These are phyloP conservation scores for Drosophila arawakana DNA, from an alignment of 1,140 invertebrate genomes.

Conservation along the genomic window DNA sequence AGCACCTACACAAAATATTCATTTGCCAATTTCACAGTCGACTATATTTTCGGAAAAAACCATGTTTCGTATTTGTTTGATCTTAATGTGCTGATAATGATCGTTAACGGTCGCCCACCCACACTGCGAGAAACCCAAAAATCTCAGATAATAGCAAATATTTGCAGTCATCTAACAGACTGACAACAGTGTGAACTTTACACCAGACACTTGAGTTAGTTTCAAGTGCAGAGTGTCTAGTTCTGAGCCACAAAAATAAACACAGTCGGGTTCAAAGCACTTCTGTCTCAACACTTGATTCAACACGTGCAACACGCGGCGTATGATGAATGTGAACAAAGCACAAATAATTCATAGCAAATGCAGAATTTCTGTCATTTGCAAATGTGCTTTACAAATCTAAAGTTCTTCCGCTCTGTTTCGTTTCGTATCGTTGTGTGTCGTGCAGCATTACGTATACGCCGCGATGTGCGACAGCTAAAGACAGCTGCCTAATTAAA, in stretches of 20 bases:
- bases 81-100: conserved; percentile 27
- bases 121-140: neutral
- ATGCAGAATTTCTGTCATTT: conserved; percentile 11
- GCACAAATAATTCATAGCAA: conserved; percentile 9
- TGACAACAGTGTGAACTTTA: neutral
- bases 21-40: conserved; percentile 7
- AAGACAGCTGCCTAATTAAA: conserved; percentile 76
- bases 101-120: neutral
- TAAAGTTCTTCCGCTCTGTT: neutral
- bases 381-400: conserved; percentile 15
- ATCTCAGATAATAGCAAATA: conserved; percentile 1
- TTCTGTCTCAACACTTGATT: conserved; percentile 7
- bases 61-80: conserved; percentile 22
- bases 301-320: conserved; percentile 12
- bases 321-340: conserved; percentile 43
- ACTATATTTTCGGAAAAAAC: neutral
- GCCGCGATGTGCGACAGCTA: conserved; percentile 27
- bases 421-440: neutral
- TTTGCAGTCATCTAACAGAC: neutral
- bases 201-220: neutral
- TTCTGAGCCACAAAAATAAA: conserved; percentile 1
- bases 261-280: conserved; percentile 4
- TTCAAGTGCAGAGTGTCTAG: neutral
- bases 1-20: conserved; percentile 14
- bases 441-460: conserved; percentile 32